Evolutionary conservation across 1,140 invertebrate genomes (phyloP).

Genomic region (Rhynchophorus ferrugineus): DNA sequence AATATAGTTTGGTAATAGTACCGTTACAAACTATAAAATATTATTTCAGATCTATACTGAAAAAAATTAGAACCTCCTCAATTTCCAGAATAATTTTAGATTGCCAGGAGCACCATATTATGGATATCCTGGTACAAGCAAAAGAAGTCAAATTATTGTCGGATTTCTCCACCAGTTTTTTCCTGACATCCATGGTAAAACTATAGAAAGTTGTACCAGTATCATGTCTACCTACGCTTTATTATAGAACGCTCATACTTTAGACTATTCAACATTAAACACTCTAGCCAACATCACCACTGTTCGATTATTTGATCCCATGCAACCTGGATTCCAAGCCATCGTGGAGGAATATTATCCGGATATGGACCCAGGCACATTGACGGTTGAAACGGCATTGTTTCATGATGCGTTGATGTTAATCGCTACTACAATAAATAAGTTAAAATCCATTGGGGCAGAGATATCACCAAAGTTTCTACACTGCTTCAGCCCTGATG

Average conservation of each 20-base stretch:
- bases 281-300: conserved; percentile 67
- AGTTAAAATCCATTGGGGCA: conserved; percentile 4
- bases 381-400: conserved; percentile 61
- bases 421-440: conserved; percentile 43
- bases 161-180: conserved; percentile 54
- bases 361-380: conserved; percentile 31
- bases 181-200: conserved; percentile 47
- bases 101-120: conserved; percentile 57
- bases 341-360: conserved; percentile 12
- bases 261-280: conserved; percentile 34
- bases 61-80: conserved; percentile 61
- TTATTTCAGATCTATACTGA: conserved; percentile 57
- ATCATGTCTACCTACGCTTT: conserved; percentile 26
- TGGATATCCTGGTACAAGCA: conserved; percentile 64
- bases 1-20: conserved; percentile 4
- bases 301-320: conserved; percentile 40
- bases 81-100: conserved; percentile 75
- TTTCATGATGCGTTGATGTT: conserved; percentile 67
- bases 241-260: conserved; percentile 35
- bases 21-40: background rate
- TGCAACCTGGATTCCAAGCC: conserved; percentile 36
- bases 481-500: background rate
- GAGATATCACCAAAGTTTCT: background rate
- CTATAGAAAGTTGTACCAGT: background rate
- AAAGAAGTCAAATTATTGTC: conserved; percentile 72